Percentiles rank a stretch among this genome's conserved stretches.
These are phyloP conservation scores for Brachyhypopomus gauderio DNA, from an alignment of 2,113 vertebrate genomes.

Conservation along the genomic window DNA sequence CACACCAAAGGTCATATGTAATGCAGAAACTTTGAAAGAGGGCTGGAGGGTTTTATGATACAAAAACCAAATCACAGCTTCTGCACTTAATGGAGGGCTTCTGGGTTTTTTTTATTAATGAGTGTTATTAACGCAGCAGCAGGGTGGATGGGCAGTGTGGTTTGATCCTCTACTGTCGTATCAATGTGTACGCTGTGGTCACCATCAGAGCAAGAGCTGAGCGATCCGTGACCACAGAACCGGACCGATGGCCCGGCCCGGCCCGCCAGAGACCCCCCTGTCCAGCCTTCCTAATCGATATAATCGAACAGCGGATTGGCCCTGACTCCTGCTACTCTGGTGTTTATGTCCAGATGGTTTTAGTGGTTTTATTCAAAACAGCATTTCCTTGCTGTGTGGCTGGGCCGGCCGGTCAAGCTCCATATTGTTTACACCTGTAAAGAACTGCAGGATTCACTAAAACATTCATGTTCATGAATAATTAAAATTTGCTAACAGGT, in stretches of 20 bases:
- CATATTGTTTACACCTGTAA: constrained; percentile 25
- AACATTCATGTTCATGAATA: constrained; percentile 74
- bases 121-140: too few relatives aligned
- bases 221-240: background rate
- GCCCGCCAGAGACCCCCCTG: background rate
- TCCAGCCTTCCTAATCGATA: background rate
- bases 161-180: background rate
- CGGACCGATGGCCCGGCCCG: background rate
- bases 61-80: background rate
- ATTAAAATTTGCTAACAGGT: constrained; percentile 61
- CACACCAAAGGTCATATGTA: constrained; percentile 19
- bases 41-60: background rate
- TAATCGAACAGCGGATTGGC: background rate
- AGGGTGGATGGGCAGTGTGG: too few relatives aligned
- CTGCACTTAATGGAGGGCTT: too few relatives aligned
- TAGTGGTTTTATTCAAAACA: background rate
- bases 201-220: too few relatives aligned
- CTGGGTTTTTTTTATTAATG: too few relatives aligned
- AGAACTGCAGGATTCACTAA: constrained; percentile 53
- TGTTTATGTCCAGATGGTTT: background rate
- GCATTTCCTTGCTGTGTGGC: background rate
- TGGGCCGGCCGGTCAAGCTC: background rate
- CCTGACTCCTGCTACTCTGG: background rate
- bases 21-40: background rate
- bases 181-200: background rate